Base-by-base conservation (phyloP, 1,140 invertebrate species). In the Cherax quadricarinatus region DNA sequence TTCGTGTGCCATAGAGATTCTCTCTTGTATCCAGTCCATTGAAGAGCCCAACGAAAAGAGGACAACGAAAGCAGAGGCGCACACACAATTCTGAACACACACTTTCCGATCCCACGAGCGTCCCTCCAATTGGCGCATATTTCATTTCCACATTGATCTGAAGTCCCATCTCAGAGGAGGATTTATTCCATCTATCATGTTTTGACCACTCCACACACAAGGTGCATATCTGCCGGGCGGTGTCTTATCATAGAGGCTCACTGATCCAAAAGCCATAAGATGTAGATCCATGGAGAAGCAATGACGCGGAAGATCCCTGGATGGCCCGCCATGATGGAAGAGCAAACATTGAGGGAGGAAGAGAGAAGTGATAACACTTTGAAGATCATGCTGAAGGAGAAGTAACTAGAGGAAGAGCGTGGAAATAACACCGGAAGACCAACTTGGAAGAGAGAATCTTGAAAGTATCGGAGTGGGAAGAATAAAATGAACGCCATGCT, bases 201-300 rank as follows among this genome's bases (percentile, higher is more conserved):
- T 75, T 75, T 75, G 12, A n/a, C 24, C 70, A 75, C 30, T 75
- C 24, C 70, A 75, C 30, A 30, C 70, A 75, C 70, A 75, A 75
- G 6, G n/a, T 7, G n/a, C n/a, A 75, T 75, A 75, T 75, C 70
- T 75, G 24, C 24, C 9, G 24, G 70, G n/a, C 12, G 70, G 70
- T 75, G 70, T 30, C 70, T 75, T 75, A 75, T 75, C 70, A 30
- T 21, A 9, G 24, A 10, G 62, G 12, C 24, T 41, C 70, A 75
- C 70, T 75, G 70, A 75, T 75, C 70, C 24, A 75, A 6, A 75
- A 75, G 70, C 24, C 24, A n/a, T 75, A 75, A 75, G 70, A 75
- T 75, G n/a, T 24, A 30, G 21, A 12, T 6, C 70, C 24, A 75
- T 75, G 70, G 70, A 75, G 12, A 21, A 10, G 6, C 70, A 30